Evolutionary conservation across 2,888 invertebrate genomes (phyloP).

Genomic region (Unio delphinus): DNA sequence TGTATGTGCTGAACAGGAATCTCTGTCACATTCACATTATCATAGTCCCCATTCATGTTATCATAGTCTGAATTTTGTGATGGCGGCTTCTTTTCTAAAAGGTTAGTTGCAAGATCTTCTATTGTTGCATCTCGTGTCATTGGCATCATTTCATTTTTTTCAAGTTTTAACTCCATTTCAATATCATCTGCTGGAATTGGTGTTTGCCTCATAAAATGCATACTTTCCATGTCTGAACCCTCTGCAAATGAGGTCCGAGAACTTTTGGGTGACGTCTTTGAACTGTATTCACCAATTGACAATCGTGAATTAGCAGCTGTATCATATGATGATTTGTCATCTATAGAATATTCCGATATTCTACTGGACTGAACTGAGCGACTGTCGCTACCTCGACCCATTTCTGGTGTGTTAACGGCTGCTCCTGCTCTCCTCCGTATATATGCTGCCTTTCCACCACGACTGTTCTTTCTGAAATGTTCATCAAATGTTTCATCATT

Average conservation of each 20-base stretch:
- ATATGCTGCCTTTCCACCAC: conserved; percentile 57
- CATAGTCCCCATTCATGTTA: conserved; percentile 44
- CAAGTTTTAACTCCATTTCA: conserved; percentile 23
- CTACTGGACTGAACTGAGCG: conserved; percentile 53
- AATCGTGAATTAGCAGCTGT: conserved; percentile 62
- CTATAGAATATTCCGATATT: conserved; percentile 56
- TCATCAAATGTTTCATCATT: conserved; percentile 58
- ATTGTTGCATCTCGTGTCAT: conserved; percentile 44
- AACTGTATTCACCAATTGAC: conserved; percentile 57
- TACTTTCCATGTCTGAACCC: conserved; percentile 58
- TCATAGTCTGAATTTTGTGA: conserved; percentile 62
- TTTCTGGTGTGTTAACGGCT: conserved; percentile 41
- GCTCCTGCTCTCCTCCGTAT: conserved; percentile 44
- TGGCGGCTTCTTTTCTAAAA: conserved; percentile 37
- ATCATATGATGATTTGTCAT: conserved; percentile 62
- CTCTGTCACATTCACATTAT: conserved; percentile 18
- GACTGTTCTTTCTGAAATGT: conserved; percentile 58
- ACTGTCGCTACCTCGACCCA: conserved; percentile 40
- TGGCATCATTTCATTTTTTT: conserved; percentile 19
- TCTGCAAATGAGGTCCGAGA: conserved; percentile 66
- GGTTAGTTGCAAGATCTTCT: conserved; percentile 38
- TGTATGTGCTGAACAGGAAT: conserved; percentile 20
- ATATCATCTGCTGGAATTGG: conserved; percentile 34
- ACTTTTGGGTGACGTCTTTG: conserved; percentile 59
- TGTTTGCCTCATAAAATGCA: conserved; percentile 31